Percentiles rank a stretch among this genome's conserved stretches.
Evolutionary conservation across 2,888 invertebrate species (phyloP).

Genomic region (Conomelus anceps): DNA sequence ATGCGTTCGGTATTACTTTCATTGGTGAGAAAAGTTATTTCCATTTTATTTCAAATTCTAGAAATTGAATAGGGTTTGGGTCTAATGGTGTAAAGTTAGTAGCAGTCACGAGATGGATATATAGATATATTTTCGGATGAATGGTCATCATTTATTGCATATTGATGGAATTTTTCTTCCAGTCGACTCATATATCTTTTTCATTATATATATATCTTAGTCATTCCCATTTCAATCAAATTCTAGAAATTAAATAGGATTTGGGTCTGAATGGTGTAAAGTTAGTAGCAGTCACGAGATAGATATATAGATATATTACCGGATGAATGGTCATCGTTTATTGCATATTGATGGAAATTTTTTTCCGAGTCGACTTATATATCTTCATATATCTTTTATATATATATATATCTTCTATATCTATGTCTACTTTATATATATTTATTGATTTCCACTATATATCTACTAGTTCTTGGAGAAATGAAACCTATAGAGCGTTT

Average conservation of each 20-base stretch:
- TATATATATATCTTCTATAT: too few species aligned
- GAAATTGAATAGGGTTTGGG: neutral
- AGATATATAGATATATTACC: too few species aligned
- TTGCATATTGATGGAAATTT: neutral
- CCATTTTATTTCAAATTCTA: neutral
- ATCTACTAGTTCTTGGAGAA: neutral
- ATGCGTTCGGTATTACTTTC: neutral
- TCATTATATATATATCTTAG: too few species aligned
- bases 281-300: neutral
- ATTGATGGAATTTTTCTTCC: too few species aligned
- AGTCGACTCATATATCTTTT: too few species aligned
- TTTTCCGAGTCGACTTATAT: neutral
- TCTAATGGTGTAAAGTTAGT: neutral
- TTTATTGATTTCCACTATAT: neutral
- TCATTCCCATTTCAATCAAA: neutral
- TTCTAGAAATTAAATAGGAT: neutral
- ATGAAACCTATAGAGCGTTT: neutral
- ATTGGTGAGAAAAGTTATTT: neutral
- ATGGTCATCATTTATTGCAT: neutral
- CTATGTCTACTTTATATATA: too few species aligned
- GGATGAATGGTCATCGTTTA: neutral
- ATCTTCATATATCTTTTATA: too few species aligned
- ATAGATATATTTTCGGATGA: neutral
- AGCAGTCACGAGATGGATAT: too few species aligned
- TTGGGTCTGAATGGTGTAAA: neutral